Conservation (phyloP, 2,113 vertebrate species). For the Platycercus adscitus region DNA sequence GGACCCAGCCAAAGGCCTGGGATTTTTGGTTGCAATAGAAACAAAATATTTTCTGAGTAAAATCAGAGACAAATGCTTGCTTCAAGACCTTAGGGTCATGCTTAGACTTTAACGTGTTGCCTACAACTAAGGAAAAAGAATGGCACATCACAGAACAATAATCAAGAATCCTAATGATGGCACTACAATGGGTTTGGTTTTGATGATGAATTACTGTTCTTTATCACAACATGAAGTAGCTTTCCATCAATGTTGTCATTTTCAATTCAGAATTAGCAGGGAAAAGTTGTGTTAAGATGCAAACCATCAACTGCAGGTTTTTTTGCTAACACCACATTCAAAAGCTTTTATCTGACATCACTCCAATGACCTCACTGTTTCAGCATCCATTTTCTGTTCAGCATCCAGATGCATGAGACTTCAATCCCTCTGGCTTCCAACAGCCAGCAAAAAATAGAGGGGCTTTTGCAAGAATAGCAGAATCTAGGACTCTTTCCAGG, state of each 20-base stretch:
- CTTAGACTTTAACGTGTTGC: neutral
- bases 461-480: neutral
- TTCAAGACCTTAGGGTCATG: neutral
- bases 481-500: neutral
- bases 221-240: neutral
- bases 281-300: neutral
- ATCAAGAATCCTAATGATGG: neutral
- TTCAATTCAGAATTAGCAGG: neutral
- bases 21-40: neutral
- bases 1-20: neutral
- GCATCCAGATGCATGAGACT: neutral
- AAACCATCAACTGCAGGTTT: neutral
- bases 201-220: neutral
- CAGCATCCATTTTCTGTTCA: neutral
- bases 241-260: neutral
- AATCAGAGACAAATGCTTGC: neutral
- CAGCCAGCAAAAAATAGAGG: neutral
- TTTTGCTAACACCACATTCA: neutral
- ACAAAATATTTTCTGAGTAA: neutral
- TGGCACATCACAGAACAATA: neutral
- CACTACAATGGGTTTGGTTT: neutral
- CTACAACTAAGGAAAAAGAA: neutral
- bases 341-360: neutral
- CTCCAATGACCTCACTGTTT: neutral
- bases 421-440: neutral